These are phyloP conservation scores for Kryphioiulus occultus DNA, from an alignment of 2,888 invertebrate genomes.

Conservation along the genomic window DNA sequence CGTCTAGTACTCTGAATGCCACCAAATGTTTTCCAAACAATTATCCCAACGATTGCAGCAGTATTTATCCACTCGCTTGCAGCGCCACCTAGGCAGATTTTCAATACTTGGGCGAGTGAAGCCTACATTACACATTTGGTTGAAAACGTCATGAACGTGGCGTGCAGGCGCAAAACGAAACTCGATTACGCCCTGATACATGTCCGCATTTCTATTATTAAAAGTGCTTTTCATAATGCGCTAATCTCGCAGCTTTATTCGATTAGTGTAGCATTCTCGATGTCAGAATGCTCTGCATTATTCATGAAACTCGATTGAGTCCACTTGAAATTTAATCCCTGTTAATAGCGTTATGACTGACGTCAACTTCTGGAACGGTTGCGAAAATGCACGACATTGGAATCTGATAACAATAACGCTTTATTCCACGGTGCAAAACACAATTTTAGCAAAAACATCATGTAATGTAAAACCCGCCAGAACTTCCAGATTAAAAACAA, in stretches of 20 bases:
- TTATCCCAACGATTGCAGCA: background rate
- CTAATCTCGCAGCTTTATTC: conserved; percentile 8
- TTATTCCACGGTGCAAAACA: background rate
- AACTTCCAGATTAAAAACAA: background rate
- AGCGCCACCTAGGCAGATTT: background rate
- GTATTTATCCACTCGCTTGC: background rate
- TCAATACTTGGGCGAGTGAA: background rate
- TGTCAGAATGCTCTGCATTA: conserved; percentile 3
- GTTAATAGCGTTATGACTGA: conserved; percentile 6
- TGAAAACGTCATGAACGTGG: too few species aligned
- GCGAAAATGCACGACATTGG: background rate
- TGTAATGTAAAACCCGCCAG: background rate
- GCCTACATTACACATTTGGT: background rate
- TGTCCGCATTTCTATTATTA: background rate
- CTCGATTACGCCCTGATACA: conserved; percentile 10
- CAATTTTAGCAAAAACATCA: background rate
- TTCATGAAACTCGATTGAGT: conserved; percentile 21
- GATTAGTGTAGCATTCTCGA: conserved; percentile 20
- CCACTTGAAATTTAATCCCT: conserved; percentile 21
- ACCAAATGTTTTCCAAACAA: background rate
- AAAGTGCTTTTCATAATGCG: conserved; percentile 26
- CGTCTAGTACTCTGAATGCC: background rate
- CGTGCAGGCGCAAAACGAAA: background rate
- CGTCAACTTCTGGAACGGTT: background rate
- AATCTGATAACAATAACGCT: background rate